Conservation (phyloP, 2,113 vertebrate genomes). For the Galemys pyrenaicus region DNA sequence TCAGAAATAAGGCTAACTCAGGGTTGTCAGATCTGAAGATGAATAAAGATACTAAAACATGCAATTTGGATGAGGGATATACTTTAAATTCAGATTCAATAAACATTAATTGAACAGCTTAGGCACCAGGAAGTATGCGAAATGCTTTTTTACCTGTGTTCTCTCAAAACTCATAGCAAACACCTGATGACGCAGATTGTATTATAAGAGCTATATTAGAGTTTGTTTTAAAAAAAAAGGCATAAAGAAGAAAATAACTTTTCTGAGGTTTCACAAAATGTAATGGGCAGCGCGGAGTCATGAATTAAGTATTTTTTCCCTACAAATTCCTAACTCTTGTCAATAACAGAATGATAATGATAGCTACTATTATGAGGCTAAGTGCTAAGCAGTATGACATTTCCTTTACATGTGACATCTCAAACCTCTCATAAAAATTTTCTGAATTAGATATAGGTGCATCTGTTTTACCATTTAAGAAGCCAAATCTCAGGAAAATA, state of each 20-base stretch:
- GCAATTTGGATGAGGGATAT: neutral
- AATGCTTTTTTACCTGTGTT: neutral
- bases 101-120: neutral
- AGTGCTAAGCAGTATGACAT: neutral
- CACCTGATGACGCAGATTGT: neutral
- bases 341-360: neutral
- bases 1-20: conserved; percentile 1
- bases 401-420: neutral
- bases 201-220: neutral
- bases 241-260: neutral
- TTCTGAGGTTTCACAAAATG: neutral
- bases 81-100: neutral
- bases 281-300: neutral
- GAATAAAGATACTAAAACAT: neutral
- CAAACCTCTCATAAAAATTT: neutral
- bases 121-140: neutral
- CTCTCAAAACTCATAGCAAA: neutral
- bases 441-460: neutral
- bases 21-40: neutral
- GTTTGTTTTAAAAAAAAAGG: neutral
- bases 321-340: neutral
- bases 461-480: neutral
- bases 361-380: neutral
- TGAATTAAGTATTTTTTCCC: neutral
- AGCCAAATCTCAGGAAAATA: neutral